A percentile compares a stretch with the other conserved stretches of the same genome.
phyloP scores from a whole-genome alignment of 35 echinoderm and acorn worm genomes.

The Diadema setosum region DNA sequence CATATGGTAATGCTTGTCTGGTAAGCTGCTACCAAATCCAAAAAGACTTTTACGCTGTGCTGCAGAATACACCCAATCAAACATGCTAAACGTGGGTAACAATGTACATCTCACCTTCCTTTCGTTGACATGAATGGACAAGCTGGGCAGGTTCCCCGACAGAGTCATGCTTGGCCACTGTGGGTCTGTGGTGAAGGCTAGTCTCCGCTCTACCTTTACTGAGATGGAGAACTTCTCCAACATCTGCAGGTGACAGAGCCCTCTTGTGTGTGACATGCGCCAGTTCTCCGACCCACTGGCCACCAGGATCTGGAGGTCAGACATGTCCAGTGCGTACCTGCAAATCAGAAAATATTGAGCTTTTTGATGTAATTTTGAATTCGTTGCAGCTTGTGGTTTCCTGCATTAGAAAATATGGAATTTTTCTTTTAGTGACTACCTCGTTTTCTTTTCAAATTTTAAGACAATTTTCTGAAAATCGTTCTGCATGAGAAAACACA shows the following conservation, averaged over 20 bases:
- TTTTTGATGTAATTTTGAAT: not conserved
- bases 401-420: not conserved
- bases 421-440: not conserved
- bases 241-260: constrained; percentile 74
- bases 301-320: constrained; percentile 86
- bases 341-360: not conserved
- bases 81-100: not conserved
- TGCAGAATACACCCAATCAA: too few species aligned
- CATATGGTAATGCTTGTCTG: too few species aligned
- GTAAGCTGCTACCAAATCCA: too few species aligned
- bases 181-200: constrained; percentile 80
- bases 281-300: constrained; percentile 90
- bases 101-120: constrained; percentile 66
- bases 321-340: constrained; percentile 90
- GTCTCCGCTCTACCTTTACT: constrained; percentile 82
- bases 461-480: too few species aligned
- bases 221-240: constrained; percentile 95
- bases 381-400: not conserved
- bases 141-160: constrained; percentile 81
- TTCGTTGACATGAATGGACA: constrained; percentile 88
- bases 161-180: constrained; percentile 80
- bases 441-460: not conserved
- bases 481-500: too few species aligned
- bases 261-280: constrained; percentile 70
- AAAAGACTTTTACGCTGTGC: too few species aligned